A percentile compares a stretch with the other conserved stretches of the same genome.
These are phyloP conservation scores for Lacerta viridis DNA, from an alignment of 2,797 vertebrate species.

Conservation along the genomic window DNA sequence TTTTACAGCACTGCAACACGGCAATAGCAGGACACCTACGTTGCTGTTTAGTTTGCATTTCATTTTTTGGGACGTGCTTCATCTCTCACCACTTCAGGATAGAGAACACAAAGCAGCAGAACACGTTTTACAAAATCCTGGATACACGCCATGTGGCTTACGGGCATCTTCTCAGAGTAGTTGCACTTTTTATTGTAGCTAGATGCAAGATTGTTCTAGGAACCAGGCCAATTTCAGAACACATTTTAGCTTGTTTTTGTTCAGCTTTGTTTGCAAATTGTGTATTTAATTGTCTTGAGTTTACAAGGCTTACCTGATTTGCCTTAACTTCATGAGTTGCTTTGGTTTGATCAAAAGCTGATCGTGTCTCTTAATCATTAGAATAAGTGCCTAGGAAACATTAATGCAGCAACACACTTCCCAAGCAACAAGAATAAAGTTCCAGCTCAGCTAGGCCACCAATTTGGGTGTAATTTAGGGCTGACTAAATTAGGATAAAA, in stretches of 20 bases:
- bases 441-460: not conserved
- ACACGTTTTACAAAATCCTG: conserved; percentile 11
- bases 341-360: not conserved
- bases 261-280: conserved; percentile 22
- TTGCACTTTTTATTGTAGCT: conserved; percentile 16
- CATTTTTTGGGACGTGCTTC: conserved; percentile 13
- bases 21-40: not conserved
- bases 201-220: not conserved
- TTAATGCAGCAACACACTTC: not conserved
- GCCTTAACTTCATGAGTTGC: not conserved
- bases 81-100: conserved; percentile 1
- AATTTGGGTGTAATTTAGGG: not conserved
- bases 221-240: conserved; percentile 13
- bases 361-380: conserved; percentile 1
- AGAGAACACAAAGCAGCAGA: conserved; percentile 16
- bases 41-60: not conserved
- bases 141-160: accelerated
- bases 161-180: not conserved
- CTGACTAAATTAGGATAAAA: not conserved
- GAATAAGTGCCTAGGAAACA: not conserved
- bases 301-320: conserved; percentile 10
- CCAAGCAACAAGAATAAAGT: not conserved
- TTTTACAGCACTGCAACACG: accelerated
- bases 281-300: not conserved
- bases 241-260: not conserved